A percentile compares a stretch with the other conserved stretches of the same genome.
Evolutionary conservation across 2,888 invertebrate genomes (phyloP).

Genomic region (Aquatica leii): DNA sequence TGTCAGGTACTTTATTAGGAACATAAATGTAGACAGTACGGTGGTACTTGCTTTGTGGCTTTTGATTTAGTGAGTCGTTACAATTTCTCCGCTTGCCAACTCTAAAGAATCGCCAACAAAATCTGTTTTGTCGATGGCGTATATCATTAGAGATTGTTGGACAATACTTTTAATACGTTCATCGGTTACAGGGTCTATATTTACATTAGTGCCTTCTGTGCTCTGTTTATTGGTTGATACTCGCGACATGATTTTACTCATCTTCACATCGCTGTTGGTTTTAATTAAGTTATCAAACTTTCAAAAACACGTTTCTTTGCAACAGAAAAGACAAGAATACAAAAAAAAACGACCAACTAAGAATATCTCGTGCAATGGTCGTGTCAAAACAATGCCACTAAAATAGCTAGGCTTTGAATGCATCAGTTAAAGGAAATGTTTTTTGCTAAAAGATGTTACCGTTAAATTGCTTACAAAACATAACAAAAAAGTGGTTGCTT

Average conservation of each 20-base stretch:
- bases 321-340: too few relatives aligned
- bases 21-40: constrained; percentile 83
- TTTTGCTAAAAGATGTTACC: too few relatives aligned
- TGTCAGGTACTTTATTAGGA: constrained; percentile 87
- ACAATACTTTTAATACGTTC: constrained; percentile 63
- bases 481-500: too few relatives aligned
- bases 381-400: too few relatives aligned
- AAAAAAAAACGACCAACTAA: too few relatives aligned
- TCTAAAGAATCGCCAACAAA: constrained; percentile 95
- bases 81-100: constrained; percentile 85
- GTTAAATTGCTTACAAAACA: too few relatives aligned
- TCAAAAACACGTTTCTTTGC: too few relatives aligned
- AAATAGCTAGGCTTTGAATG: too few relatives aligned
- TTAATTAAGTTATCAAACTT: constrained; percentile 61
- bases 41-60: constrained; percentile 79
- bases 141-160: constrained; percentile 72
- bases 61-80: constrained; percentile 91
- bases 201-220: constrained; percentile 7
- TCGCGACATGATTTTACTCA: constrained; percentile 52
- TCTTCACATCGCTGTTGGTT: constrained; percentile 51
- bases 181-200: constrained; percentile 36
- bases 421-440: too few relatives aligned
- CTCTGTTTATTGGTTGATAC: constrained; percentile 62
- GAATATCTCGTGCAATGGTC: too few relatives aligned
- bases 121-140: constrained; percentile 96